Evolutionary conservation across 2,888 invertebrate genomes (phyloP).

Genomic region (Oconnorella tubifera): DNA sequence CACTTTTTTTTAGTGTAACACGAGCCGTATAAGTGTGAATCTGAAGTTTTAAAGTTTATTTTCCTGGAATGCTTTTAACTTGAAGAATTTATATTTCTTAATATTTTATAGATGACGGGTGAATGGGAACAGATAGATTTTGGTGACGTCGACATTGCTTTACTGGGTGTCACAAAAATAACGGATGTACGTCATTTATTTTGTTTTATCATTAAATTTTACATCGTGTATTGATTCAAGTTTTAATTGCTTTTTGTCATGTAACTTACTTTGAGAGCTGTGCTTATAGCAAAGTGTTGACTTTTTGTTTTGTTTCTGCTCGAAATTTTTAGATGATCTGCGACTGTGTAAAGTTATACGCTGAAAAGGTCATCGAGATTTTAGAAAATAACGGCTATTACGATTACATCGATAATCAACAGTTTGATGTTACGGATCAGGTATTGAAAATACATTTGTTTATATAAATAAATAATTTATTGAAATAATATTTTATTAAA

Average conservation of each 20-base stretch:
- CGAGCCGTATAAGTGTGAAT: no score
- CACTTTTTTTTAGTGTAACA: no score
- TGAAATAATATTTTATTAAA: no score
- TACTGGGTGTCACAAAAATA: slow-evolving; percentile 49
- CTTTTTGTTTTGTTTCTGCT: no score
- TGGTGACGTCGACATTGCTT: slow-evolving; percentile 43
- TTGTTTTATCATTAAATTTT: no score
- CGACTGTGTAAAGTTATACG: slow-evolving; percentile 48
- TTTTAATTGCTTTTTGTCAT: neutral
- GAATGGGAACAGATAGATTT: slow-evolving; percentile 50
- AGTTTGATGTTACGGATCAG: slow-evolving; percentile 51
- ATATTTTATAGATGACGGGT: slow-evolving; percentile 42
- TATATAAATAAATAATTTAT: no score
- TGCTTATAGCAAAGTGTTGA: no score
- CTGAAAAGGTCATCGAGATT: slow-evolving; percentile 45
- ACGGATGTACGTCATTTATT: slow-evolving; percentile 51
- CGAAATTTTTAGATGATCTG: slow-evolving; percentile 54
- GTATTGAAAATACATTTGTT: slow-evolving; percentile 31
- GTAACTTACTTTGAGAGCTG: no score
- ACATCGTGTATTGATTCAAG: neutral
- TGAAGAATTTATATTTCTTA: no score
- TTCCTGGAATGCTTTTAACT: no score
- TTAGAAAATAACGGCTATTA: slow-evolving; percentile 50
- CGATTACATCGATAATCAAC: slow-evolving; percentile 39
- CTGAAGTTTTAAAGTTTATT: no score